These are phyloP conservation scores for Hozukius guyotensis DNA, from an alignment of 2,797 vertebrate genomes.

Conservation along the genomic window DNA sequence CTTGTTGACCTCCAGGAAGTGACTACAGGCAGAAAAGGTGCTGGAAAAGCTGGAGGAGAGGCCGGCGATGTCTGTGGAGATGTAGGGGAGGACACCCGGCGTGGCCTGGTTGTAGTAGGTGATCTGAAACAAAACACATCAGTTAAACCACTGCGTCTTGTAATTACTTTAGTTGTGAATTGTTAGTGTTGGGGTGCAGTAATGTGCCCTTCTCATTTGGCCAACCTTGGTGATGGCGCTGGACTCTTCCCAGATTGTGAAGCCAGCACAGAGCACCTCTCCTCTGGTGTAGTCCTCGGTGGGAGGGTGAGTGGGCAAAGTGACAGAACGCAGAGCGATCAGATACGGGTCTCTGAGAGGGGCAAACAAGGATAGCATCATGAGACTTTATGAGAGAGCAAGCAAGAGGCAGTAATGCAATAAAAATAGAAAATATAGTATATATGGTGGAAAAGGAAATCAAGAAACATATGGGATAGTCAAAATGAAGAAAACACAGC, in stretches of 20 bases:
- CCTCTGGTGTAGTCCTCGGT: slow-evolving; percentile 83
- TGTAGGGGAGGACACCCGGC: slow-evolving; percentile 88
- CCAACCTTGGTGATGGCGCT: slow-evolving; percentile 87
- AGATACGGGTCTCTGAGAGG: slow-evolving; percentile 90
- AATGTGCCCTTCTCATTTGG: slow-evolving; percentile 16
- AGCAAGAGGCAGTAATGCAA: background rate
- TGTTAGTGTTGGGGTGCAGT: background rate
- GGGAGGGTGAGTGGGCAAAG: slow-evolving; percentile 87
- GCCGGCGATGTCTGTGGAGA: slow-evolving; percentile 92
- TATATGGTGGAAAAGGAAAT: background rate
- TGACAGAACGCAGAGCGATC: slow-evolving; percentile 94
- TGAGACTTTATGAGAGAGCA: slow-evolving; percentile 10
- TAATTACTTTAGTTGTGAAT: background rate
- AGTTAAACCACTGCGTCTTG: background rate
- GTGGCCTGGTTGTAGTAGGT: slow-evolving; percentile 97
- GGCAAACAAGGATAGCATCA: slow-evolving; percentile 24
- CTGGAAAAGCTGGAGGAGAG: slow-evolving; percentile 90
- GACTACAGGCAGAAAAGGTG: slow-evolving; percentile 88
- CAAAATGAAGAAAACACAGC: background rate
- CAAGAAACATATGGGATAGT: background rate
- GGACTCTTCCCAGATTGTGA: slow-evolving; percentile 90
- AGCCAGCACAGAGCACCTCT: slow-evolving; percentile 94
- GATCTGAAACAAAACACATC: slow-evolving; percentile 80
- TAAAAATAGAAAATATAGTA: background rate
- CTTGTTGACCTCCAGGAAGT: slow-evolving; percentile 90